Evolutionary conservation across 2,797 vertebrate genomes (phyloP).

Genomic region (Morus bassanus): DNA sequence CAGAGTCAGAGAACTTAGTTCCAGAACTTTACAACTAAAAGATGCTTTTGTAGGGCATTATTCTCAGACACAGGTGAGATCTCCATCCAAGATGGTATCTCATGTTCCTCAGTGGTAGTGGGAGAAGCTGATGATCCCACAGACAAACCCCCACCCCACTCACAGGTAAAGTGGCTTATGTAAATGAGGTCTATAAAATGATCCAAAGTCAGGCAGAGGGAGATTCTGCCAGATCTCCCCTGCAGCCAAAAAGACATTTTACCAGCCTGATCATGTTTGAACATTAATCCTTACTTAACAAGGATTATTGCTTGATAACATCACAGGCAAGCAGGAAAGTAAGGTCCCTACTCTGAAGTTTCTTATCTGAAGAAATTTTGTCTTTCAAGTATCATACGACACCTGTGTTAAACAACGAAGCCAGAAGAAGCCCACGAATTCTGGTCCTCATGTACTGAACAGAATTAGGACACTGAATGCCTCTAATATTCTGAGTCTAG

Average conservation of each 20-base stretch:
- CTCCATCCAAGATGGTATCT: neutral
- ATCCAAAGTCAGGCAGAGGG: neutral
- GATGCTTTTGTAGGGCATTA: neutral
- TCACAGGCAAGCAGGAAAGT: conserved; percentile 10
- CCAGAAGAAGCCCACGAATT: neutral
- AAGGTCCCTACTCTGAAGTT: conserved; percentile 16
- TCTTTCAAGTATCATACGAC: neutral
- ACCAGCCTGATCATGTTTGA: conserved; percentile 50
- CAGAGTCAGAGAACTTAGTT: neutral
- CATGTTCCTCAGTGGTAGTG: neutral
- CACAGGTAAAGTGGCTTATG: neutral
- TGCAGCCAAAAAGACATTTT: conserved; percentile 16
- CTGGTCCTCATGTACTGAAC: neutral
- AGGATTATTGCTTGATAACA: conserved; percentile 51
- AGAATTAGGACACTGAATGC: neutral
- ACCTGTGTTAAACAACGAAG: neutral
- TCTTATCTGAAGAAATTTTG: conserved; percentile 15
- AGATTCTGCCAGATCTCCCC: conserved; percentile 26
- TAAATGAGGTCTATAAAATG: neutral
- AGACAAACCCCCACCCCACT: neutral
- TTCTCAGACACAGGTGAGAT: neutral
- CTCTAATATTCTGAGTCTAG: neutral
- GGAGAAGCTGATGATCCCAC: neutral
- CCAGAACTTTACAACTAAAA: neutral
- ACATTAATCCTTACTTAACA: conserved; percentile 45